Evolutionary conservation across 2,797 vertebrate genomes (phyloP).

Genomic region (Gallinago nigripennis): DNA sequence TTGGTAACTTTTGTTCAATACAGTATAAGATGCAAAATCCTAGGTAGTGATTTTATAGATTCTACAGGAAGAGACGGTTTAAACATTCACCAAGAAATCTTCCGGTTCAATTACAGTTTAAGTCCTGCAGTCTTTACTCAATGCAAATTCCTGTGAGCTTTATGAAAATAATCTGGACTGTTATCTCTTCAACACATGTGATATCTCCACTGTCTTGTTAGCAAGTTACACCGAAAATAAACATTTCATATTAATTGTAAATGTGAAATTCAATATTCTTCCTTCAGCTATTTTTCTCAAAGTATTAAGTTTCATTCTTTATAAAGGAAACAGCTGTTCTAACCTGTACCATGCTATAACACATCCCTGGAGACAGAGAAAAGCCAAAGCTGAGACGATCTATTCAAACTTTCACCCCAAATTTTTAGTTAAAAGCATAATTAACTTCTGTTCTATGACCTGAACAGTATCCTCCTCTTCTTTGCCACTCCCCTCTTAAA

Average conservation of each 20-base stretch:
- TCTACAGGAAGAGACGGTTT: neutral
- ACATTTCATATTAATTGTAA: neutral
- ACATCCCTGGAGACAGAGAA: neutral
- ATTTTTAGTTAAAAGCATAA: neutral
- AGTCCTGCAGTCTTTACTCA: neutral
- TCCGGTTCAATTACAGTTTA: neutral
- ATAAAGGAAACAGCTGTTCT: neutral
- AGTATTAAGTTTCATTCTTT: neutral
- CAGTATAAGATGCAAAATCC: neutral
- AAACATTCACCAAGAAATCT: neutral
- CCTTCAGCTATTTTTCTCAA: neutral
- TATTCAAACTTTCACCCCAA: neutral
- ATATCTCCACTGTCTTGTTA: neutral
- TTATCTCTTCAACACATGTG: neutral
- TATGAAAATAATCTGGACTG: neutral
- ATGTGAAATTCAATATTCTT: neutral
- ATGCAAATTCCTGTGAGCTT: neutral
- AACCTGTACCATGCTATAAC: neutral
- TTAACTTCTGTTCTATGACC: neutral
- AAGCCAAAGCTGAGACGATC: neutral
- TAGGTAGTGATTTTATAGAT: neutral
- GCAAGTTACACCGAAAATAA: neutral
- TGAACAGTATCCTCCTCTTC: neutral
- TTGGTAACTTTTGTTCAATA: neutral
- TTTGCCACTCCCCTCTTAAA: too few relatives aligned